These are phyloP conservation scores for Dendrocopos noguchii DNA, from an alignment of 2,113 vertebrate species.

Conservation along the genomic window DNA sequence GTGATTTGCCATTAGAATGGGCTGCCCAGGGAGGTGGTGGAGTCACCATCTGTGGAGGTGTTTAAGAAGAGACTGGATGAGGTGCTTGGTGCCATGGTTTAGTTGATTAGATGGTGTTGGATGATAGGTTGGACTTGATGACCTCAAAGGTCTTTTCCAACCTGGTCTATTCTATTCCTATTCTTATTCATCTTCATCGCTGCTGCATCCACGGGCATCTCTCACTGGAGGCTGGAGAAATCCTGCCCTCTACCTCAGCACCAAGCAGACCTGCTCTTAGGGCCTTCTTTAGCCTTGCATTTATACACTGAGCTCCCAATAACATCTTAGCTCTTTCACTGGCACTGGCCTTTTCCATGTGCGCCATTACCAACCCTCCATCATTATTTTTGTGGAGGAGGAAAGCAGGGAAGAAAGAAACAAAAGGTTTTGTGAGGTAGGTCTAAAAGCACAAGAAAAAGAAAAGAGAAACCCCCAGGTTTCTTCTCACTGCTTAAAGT, in stretches of 20 bases:
- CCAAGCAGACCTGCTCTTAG: neutral
- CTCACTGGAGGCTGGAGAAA: neutral
- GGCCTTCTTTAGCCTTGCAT: neutral
- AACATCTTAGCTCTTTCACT: neutral
- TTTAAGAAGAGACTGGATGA: too few relatives aligned
- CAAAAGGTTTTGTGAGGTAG: neutral
- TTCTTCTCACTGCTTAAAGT: slow-evolving; percentile 19
- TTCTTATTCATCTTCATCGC: neutral
- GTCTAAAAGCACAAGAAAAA: neutral
- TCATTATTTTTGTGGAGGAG: neutral
- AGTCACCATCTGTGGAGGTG: too few relatives aligned
- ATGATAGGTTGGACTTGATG: too few relatives aligned
- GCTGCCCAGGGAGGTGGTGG: too few relatives aligned
- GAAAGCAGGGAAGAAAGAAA: neutral
- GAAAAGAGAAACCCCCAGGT: neutral
- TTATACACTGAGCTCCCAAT: neutral
- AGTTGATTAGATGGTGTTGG: too few relatives aligned
- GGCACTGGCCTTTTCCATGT: neutral
- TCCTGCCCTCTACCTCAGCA: neutral
- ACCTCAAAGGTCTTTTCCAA: too few relatives aligned
- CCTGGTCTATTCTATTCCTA: too few relatives aligned
- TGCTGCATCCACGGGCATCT: too few relatives aligned
- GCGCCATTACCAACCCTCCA: neutral
- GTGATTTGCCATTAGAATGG: too few relatives aligned
- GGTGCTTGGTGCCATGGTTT: too few relatives aligned